phyloP scores from a whole-genome alignment of 2,113 vertebrate genomes.

The Aldabrachelys gigantea region DNA sequence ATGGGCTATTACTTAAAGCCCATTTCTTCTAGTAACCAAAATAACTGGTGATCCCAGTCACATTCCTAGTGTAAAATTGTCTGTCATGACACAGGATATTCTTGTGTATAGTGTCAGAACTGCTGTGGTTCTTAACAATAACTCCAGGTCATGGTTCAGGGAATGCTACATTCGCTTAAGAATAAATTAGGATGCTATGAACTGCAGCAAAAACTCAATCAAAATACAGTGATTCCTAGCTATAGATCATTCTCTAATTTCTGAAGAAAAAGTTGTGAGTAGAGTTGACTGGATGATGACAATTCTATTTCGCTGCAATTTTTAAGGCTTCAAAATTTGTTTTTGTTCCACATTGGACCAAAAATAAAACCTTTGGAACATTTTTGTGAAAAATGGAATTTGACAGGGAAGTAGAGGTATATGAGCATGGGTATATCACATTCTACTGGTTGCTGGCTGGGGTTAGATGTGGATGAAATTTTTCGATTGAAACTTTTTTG shows the following conservation, averaged over 20 bases:
- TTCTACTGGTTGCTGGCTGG: background rate
- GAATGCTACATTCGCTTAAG: background rate
- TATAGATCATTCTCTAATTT: background rate
- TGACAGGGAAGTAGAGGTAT: background rate
- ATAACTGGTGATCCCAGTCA: background rate
- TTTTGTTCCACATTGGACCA: background rate
- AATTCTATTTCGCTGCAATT: background rate
- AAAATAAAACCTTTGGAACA: background rate
- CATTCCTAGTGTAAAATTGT: background rate
- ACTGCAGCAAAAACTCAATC: background rate
- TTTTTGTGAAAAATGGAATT: background rate
- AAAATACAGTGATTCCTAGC: background rate
- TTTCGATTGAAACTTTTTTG: background rate
- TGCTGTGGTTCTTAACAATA: background rate
- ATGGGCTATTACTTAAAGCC: background rate
- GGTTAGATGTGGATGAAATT: background rate
- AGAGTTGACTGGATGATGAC: background rate
- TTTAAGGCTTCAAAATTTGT: background rate
- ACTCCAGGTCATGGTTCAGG: background rate
- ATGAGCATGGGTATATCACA: background rate
- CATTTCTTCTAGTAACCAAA: background rate
- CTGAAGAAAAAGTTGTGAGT: background rate
- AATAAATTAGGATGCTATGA: background rate
- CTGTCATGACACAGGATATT: background rate
- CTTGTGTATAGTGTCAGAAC: background rate